Evolutionary conservation across 2,113 vertebrate species (phyloP).

Genomic region (Tursiops truncatus): DNA sequence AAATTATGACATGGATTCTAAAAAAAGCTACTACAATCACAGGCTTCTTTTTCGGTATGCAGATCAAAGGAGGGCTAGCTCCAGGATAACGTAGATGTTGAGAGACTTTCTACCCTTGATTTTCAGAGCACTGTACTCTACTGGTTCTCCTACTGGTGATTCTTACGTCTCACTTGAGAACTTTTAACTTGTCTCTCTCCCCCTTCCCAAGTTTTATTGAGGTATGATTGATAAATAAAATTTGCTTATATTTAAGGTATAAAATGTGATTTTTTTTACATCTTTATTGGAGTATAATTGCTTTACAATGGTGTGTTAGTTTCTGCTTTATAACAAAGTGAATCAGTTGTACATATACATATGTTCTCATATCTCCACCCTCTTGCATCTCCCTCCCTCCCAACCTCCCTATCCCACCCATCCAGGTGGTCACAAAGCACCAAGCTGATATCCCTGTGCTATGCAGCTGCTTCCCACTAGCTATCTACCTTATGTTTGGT

Average conservation of each 20-base stretch:
- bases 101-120: background rate
- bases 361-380: too few relatives aligned
- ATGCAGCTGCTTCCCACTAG: too few relatives aligned
- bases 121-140: background rate
- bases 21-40: background rate
- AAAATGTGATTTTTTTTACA: background rate
- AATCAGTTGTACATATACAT: too few relatives aligned
- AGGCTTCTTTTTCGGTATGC: background rate
- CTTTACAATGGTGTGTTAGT: too few relatives aligned
- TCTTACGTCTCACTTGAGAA: background rate
- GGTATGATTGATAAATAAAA: background rate
- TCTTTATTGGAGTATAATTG: too few relatives aligned
- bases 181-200: background rate
- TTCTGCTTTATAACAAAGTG: too few relatives aligned
- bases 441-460: too few relatives aligned
- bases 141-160: background rate
- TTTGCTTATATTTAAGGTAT: background rate
- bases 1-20: slow-evolving; percentile 2
- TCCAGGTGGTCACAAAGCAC: too few relatives aligned
- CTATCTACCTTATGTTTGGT: too few relatives aligned
- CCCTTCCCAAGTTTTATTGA: background rate
- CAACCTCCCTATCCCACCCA: too few relatives aligned
- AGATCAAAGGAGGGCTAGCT: background rate
- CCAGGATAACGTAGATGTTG: background rate
- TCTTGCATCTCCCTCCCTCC: too few relatives aligned